Conservation (phyloP, 2,888 invertebrate genomes). For the Protodeltote pygarga region DNA sequence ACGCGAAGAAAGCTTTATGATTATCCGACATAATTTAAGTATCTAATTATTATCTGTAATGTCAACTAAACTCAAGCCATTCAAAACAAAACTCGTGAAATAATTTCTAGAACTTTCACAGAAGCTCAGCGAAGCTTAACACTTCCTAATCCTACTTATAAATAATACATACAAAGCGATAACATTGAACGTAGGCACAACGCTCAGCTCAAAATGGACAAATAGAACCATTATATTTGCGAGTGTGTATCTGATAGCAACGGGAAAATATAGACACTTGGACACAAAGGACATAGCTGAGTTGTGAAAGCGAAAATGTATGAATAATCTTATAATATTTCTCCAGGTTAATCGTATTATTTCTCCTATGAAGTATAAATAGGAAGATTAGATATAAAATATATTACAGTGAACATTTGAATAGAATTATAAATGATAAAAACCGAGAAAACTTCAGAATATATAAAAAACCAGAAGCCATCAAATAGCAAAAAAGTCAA, state of each 20-base stretch:
- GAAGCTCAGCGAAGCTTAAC: slow-evolving; percentile 28
- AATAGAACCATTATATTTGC: slow-evolving; percentile 52
- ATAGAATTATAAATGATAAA: too few relatives aligned
- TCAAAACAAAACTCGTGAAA: neutral
- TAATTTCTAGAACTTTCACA: slow-evolving; percentile 29
- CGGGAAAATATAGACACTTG: slow-evolving; percentile 34
- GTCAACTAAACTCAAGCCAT: neutral
- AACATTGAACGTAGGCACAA: slow-evolving; percentile 38
- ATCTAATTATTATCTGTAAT: too few relatives aligned
- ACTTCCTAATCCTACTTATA: slow-evolving; percentile 42
- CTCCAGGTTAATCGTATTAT: slow-evolving; percentile 6
- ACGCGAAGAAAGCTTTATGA: too few relatives aligned
- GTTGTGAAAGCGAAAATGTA: slow-evolving; percentile 36
- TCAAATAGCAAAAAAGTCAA: too few relatives aligned
- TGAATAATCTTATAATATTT: slow-evolving; percentile 23
- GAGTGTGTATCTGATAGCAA: slow-evolving; percentile 45
- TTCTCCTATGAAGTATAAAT: too few relatives aligned
- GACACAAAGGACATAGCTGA: slow-evolving; percentile 43
- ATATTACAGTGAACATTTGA: too few relatives aligned
- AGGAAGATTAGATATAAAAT: too few relatives aligned
- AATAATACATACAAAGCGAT: slow-evolving; percentile 49
- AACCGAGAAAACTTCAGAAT: too few relatives aligned
- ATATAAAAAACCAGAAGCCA: too few relatives aligned
- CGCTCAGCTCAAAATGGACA: slow-evolving; percentile 48
- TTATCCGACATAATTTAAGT: too few relatives aligned